These are phyloP conservation scores for Sphaeramia orbicularis DNA, from an alignment of 2,797 vertebrate species.

Conservation along the genomic window DNA sequence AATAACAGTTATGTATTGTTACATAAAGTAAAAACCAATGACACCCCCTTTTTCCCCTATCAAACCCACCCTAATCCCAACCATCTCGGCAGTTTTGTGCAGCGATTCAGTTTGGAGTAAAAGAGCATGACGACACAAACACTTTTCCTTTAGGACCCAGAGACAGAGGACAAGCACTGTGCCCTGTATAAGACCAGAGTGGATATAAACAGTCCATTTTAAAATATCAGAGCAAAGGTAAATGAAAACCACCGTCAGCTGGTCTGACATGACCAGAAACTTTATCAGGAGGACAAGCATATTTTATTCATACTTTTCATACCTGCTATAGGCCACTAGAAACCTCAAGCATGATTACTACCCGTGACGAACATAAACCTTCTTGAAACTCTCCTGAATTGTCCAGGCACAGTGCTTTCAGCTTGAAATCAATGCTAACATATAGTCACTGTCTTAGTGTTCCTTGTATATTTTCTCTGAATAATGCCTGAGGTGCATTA, in stretches of 20 bases:
- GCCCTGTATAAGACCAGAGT: slow-evolving; percentile 68
- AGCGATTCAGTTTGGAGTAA: slow-evolving; percentile 79
- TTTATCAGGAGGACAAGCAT: slow-evolving; percentile 57
- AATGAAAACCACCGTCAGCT: slow-evolving; percentile 56
- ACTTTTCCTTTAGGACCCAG: slow-evolving; percentile 67
- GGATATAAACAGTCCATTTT: slow-evolving; percentile 73
- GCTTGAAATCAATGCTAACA: slow-evolving; percentile 55
- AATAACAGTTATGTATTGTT: slow-evolving; percentile 83
- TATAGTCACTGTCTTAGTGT: slow-evolving; percentile 49
- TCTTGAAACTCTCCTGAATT: slow-evolving; percentile 49
- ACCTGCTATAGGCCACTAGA: slow-evolving; percentile 40
- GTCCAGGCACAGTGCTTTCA: slow-evolving; percentile 63
- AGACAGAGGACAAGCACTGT: slow-evolving; percentile 58
- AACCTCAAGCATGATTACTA: slow-evolving; percentile 51
- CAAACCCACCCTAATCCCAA: slow-evolving; percentile 80
- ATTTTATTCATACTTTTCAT: slow-evolving; percentile 60
- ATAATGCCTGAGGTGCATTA: slow-evolving; percentile 55
- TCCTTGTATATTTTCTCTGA: slow-evolving; percentile 62
- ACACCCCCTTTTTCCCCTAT: slow-evolving; percentile 75
- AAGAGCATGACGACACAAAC: slow-evolving; percentile 68
- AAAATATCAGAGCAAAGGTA: slow-evolving; percentile 65
- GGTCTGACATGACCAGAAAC: slow-evolving; percentile 51
- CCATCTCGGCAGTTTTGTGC: slow-evolving; percentile 80
- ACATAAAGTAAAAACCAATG: slow-evolving; percentile 83
- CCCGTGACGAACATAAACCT: slow-evolving; percentile 60